Evolutionary conservation across 1,140 invertebrate genomes (phyloP).

Genomic region (Ips typographus): DNA sequence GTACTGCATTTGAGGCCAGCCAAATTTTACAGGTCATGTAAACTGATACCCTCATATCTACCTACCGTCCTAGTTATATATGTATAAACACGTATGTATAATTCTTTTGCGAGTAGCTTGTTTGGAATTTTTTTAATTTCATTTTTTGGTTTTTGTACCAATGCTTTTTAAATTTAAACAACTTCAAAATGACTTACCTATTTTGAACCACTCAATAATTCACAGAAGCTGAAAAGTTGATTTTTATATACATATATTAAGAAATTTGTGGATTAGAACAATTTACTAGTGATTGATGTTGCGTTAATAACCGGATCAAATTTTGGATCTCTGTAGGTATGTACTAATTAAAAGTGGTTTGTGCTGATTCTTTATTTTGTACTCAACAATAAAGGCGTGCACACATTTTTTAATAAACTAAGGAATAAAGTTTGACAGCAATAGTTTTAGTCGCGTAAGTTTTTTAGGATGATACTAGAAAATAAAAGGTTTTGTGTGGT

Average conservation of each 20-base stretch:
- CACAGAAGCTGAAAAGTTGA: neutral
- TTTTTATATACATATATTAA: no score
- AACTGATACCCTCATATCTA: slow-evolving; percentile 27
- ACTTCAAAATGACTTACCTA: neutral
- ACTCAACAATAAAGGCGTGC: neutral
- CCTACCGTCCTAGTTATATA: slow-evolving; percentile 12
- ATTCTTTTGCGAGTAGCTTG: neutral
- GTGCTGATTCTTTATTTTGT: slow-evolving; percentile 5
- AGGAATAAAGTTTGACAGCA: slow-evolving; percentile 21
- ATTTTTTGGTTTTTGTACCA: neutral
- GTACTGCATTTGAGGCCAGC: slow-evolving; percentile 84
- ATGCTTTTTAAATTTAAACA: neutral
- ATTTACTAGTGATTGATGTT: no score
- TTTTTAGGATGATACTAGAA: slow-evolving; percentile 13
- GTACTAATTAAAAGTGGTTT: neutral
- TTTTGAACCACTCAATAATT: slow-evolving; percentile 13
- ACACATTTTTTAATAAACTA: slow-evolving; percentile 1
- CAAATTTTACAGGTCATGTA: slow-evolving; percentile 76
- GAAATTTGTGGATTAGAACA: no score
- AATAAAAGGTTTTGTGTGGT: slow-evolving; percentile 9
- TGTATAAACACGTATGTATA: neutral
- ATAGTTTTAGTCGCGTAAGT: slow-evolving; percentile 22
- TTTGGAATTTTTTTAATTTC: slow-evolving; percentile 2
- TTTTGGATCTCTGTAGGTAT: neutral
- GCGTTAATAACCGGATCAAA: no score